Evolutionary conservation across 2,888 invertebrate genomes (phyloP), one percentile per base, ranked within the genome.

Genomic region (Harpalus rubripes): DNA sequence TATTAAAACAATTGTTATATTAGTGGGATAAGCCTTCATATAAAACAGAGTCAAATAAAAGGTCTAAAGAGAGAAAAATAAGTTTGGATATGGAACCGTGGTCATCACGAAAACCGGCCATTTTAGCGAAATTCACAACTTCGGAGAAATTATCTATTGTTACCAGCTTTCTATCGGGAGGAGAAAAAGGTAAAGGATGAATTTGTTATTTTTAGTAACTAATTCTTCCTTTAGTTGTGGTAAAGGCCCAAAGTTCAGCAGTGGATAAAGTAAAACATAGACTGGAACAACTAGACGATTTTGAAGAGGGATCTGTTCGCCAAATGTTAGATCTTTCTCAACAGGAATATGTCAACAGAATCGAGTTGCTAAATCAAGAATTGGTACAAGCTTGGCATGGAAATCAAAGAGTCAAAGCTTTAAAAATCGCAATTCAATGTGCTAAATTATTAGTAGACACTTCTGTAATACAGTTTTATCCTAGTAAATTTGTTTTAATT

Each of bases 351-450:
- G 95, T 96, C 7, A 93, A 94, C 65, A 94, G 97, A 88, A 97
- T 99, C 86, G 96, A 97, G 88, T 96, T 98, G 90, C 93, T 99
- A n/a, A 97, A 96, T 91, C 95, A 95, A 89, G 98, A 98, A 90
- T 93, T 99, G 39, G 95, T 96, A 63, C 94, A 94, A 91, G 98
- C 98, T 7, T 99, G 99, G 99, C 95, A 96, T 88, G 94, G 96
- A 32, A 98, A 99, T 91, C 98, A 98, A 91, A 93, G 98, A 88
- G 98, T 98, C 0, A 98, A 98, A 92, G 96, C 99, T 5, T 93
- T 99, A 58, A 99, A 99, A 93, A 98, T 99, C 89, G 97, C 96
- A 0, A 99, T 99, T 88, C 98, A 99, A 93, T 98, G 98, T 91
- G 97, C 98, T 56, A 98, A 99, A 92, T 92, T 99, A 88, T 92